These are phyloP conservation scores for Eretmocerus hayati DNA, from an alignment of 2,888 invertebrate species.

Conservation along the genomic window DNA sequence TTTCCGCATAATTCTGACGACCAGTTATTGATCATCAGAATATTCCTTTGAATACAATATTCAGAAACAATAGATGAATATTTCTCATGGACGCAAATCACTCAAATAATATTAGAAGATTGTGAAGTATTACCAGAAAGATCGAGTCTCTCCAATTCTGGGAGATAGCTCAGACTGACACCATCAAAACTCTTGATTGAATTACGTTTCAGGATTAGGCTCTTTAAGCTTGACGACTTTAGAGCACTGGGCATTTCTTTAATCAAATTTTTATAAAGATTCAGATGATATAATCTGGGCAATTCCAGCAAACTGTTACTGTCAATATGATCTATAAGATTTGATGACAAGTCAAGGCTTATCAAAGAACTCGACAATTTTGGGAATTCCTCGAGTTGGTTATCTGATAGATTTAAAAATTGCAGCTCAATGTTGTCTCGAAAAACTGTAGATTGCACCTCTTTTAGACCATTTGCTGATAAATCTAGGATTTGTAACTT, in stretches of 20 bases:
- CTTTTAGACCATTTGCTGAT: constrained; percentile 62
- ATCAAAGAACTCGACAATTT: constrained; percentile 25
- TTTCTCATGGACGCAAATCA: not conserved
- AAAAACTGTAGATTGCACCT: constrained; percentile 55
- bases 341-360: constrained; percentile 34
- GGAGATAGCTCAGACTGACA: constrained; percentile 57
- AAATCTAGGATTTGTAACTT: constrained; percentile 59
- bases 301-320: constrained; percentile 37
- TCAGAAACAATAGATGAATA: too few species aligned
- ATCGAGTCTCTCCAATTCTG: constrained; percentile 55
- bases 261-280: constrained; percentile 62
- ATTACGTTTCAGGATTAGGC: constrained; percentile 54
- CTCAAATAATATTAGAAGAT: not conserved
- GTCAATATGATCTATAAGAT: constrained; percentile 28
- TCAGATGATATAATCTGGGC: constrained; percentile 54
- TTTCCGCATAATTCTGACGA: too few species aligned
- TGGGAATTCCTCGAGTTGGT: constrained; percentile 31
- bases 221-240: constrained; percentile 55
- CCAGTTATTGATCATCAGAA: not conserved
- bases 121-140: constrained; percentile 52
- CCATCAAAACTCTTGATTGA: constrained; percentile 58
- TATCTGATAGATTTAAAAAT: constrained; percentile 55
- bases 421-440: constrained; percentile 55
- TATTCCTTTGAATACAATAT: not conserved
- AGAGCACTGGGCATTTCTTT: constrained; percentile 57